A percentile compares a stretch with the other conserved stretches of the same genome.
These are phyloP conservation scores for Podargus strigoides DNA, from an alignment of 2,797 vertebrate species.

Conservation along the genomic window DNA sequence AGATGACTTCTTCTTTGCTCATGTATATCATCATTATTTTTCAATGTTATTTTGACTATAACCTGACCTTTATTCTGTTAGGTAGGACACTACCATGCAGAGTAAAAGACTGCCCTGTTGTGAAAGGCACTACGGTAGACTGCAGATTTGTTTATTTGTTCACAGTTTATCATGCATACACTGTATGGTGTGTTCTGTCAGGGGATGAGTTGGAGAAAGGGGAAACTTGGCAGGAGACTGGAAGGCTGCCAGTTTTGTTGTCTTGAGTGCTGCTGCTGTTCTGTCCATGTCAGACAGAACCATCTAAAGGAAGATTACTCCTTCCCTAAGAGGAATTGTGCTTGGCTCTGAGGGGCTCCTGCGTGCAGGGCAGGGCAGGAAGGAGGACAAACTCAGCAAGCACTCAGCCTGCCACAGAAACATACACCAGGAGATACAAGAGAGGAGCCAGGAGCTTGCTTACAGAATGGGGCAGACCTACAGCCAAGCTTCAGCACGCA, in stretches of 20 bases:
- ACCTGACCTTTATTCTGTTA: neutral
- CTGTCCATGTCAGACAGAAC: neutral
- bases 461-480: neutral
- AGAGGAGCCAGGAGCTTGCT: neutral
- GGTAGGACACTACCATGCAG: neutral
- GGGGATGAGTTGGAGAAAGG: neutral
- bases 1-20: neutral
- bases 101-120: neutral
- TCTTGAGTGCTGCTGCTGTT: neutral
- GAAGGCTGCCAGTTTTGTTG: constrained; percentile 12
- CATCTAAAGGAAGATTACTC: neutral
- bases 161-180: neutral
- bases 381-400: neutral
- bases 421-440: neutral
- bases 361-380: neutral
- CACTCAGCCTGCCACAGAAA: neutral
- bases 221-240: constrained; percentile 10
- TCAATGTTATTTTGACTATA: neutral
- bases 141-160: constrained; percentile 28
- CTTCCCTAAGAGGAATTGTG: neutral
- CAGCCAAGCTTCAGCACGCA: neutral
- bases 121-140: neutral
- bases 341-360: neutral
- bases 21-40: neutral
- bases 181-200: constrained; percentile 14